phyloP scores from a whole-genome alignment of 2,888 invertebrate species.

The Diploptera punctata region DNA sequence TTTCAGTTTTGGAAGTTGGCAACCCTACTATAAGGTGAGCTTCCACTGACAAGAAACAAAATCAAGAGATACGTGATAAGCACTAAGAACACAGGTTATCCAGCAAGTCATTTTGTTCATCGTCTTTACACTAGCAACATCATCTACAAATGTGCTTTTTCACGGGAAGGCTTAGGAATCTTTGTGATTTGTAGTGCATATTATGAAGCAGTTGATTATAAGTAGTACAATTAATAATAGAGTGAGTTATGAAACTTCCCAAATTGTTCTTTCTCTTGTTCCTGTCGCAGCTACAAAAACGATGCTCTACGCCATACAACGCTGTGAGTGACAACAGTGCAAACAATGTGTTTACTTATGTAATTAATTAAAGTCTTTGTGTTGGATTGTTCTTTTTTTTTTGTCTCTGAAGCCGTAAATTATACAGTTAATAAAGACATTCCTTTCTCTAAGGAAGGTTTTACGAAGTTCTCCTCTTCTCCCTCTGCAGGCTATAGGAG shows the following conservation, averaged over 20 bases:
- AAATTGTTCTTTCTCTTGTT: background rate
- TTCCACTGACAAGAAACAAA: constrained; percentile 1
- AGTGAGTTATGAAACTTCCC: constrained; percentile 15
- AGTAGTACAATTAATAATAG: constrained; percentile 23
- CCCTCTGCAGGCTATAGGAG: background rate
- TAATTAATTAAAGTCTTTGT: constrained; percentile 2
- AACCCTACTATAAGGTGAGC: no score
- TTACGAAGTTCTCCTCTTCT: background rate
- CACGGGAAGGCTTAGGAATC: constrained; percentile 27
- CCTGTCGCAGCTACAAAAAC: constrained; percentile 1
- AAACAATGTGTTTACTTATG: background rate
- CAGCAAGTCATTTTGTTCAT: background rate
- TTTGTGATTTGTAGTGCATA: constrained; percentile 24
- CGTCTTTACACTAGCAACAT: constrained; percentile 24
- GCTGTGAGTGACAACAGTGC: constrained; percentile 6
- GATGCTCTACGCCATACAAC: constrained; percentile 1
- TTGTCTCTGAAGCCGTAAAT: constrained; percentile 24
- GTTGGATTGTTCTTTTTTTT: constrained; percentile 19
- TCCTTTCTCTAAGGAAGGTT: background rate
- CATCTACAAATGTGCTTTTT: constrained; percentile 31
- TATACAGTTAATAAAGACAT: constrained; percentile 15
- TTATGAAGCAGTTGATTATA: constrained; percentile 21
- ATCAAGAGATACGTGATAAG: constrained; percentile 13
- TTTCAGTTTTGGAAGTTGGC: no score
- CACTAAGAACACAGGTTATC: background rate